These are phyloP conservation scores for Ostrea denselamellosa DNA, from an alignment of 1,140 invertebrate species.

Conservation along the genomic window DNA sequence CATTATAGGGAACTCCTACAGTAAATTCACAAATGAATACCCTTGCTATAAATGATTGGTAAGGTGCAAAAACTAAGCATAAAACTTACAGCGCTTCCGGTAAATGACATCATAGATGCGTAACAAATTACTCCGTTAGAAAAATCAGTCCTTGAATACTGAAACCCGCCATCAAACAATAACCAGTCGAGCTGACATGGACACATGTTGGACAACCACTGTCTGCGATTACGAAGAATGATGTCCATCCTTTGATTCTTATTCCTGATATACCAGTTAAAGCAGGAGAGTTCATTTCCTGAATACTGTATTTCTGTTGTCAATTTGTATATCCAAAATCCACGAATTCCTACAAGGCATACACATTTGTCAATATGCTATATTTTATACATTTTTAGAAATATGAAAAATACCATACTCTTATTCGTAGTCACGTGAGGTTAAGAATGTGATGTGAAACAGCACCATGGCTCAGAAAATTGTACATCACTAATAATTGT, in stretches of 20 bases:
- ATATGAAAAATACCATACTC: no score
- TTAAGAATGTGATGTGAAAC: no score
- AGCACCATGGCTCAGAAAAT: no score
- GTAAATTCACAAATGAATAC: no score
- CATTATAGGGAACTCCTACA: no score
- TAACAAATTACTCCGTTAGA: slow-evolving; percentile 3
- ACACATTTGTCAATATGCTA: no score
- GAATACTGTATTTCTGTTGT: slow-evolving; percentile 6
- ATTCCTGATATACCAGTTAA: slow-evolving; percentile 21
- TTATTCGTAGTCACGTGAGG: no score
- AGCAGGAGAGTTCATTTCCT: neutral
- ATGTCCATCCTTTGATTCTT: neutral
- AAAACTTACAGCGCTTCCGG: neutral
- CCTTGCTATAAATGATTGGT: no score
- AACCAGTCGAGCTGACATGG: neutral
- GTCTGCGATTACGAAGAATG: neutral
- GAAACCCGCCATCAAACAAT: neutral
- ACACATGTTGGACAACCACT: slow-evolving; percentile 2
- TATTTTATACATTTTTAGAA: no score
- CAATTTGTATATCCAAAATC: slow-evolving; percentile 28
- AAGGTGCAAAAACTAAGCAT: neutral
- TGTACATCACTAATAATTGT: no score
- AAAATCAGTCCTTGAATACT: slow-evolving; percentile 14
- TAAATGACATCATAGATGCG: slow-evolving; percentile 3
- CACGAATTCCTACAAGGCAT: neutral